Conservation (phyloP, 2,888 invertebrate species). For the Amiota minor region DNA sequence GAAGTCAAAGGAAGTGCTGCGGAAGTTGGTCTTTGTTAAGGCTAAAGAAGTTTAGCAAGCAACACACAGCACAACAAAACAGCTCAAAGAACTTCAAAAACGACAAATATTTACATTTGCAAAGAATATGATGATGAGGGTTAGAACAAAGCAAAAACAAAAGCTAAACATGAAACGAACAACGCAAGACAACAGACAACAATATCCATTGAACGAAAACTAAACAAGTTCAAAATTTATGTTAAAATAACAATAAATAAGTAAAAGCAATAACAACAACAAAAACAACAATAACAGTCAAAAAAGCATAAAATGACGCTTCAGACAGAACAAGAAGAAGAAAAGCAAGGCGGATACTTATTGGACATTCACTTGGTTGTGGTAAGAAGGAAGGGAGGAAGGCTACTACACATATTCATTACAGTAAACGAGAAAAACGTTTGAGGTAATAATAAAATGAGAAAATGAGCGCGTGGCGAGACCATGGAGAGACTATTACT, state of each 20-base stretch:
- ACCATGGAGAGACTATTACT: background rate
- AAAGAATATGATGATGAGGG: constrained; percentile 31
- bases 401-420: constrained; percentile 47
- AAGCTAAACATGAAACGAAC: too few species aligned
- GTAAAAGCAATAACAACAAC: constrained; percentile 30
- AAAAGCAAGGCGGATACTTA: background rate
- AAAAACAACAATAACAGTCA: background rate
- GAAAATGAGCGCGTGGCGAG: constrained; percentile 42
- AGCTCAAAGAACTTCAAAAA: constrained; percentile 64
- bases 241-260: constrained; percentile 52
- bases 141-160: too few species aligned
- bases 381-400: too few species aligned
- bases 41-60: constrained; percentile 27
- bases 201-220: constrained; percentile 38
- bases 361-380: background rate
- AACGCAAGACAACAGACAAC: background rate
- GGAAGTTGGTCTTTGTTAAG: background rate
- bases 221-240: constrained; percentile 62
- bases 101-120: constrained; percentile 60
- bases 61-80: constrained; percentile 59
- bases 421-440: constrained; percentile 50
- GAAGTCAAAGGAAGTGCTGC: constrained; percentile 1
- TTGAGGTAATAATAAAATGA: constrained; percentile 51
- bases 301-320: too few species aligned
- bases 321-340: too few species aligned